A percentile compares a stretch with the other conserved stretches of the same genome.
phyloP scores from a whole-genome alignment of 64 coral and sea anemone species.

The Platygyra sinensis region DNA sequence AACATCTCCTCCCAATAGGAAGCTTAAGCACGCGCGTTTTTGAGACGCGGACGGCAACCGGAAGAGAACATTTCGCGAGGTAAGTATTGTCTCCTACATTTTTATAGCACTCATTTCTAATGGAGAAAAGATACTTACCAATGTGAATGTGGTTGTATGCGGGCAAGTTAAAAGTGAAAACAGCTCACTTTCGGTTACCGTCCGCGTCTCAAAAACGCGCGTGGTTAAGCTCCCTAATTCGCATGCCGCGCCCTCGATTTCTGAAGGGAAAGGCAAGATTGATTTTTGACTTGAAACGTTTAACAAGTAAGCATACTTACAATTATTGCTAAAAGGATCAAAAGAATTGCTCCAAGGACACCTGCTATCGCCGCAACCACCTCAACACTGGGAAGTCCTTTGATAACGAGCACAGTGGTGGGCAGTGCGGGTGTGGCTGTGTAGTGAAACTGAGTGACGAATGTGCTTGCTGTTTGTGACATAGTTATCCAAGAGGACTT shows the following conservation, averaged over 20 bases:
- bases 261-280: background rate
- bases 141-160: too few species aligned
- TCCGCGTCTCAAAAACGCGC: too few species aligned
- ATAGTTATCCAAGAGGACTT: background rate
- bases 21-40: too few species aligned
- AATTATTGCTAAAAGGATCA: background rate
- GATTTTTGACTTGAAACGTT: background rate
- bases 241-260: background rate
- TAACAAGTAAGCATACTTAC: background rate
- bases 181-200: too few species aligned
- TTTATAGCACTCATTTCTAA: too few species aligned
- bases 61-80: too few species aligned
- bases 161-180: too few species aligned
- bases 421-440: background rate
- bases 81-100: too few species aligned
- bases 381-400: background rate
- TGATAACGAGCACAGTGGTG: background rate
- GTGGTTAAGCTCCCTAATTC: too few species aligned
- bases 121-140: too few species aligned
- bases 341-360: conserved; percentile 18
- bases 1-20: too few species aligned
- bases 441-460: background rate
- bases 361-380: background rate
- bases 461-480: background rate
- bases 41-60: too few species aligned